Base-by-base conservation (phyloP, 2,113 vertebrate species). In the Aptenodytes forsteri region DNA sequence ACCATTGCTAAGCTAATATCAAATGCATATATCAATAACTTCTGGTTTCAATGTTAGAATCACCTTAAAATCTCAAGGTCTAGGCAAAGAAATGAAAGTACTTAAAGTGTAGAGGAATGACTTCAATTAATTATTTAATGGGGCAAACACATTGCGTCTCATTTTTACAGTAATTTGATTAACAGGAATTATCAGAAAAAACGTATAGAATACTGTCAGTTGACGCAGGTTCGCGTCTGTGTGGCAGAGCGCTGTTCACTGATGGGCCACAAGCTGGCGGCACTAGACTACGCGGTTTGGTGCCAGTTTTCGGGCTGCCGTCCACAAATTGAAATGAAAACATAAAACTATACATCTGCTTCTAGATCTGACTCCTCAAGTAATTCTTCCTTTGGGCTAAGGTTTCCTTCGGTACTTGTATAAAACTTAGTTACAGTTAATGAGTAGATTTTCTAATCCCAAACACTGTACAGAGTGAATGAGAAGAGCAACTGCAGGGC, bases 211-310 rank as follows among this genome's bases (percentile, higher is more conserved):
- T 11, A 17, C 9, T 8, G 40, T 19, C 81, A 27, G 23, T 20
- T n/a, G 47, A 6, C 8, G 18, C 8, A 21, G 26, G 52, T 23
- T 36, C 2, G 4, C 22, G 9, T 4, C 13, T 3, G 1, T 15
- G 54, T 52, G 56, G 26, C 16, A 26, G 12, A n/a, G 58, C 7
- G 13, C 29, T 26, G 61, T 50, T 77, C 22, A 1, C 4, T 3
- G 42, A 26, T 8, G 7, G 38, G 46, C 62, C 69, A 59, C 75
- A 59, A 71, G 85, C 80, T 5, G 50, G 56, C 4, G 23, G 70
- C 80, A 80, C 55, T 2, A 9, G 56, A 36, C 32, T 58, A 21
- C 1, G 6, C 2, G 3, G n/a, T 44, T 42, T 36, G 29, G 36
- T 70, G 36, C 21, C 29, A 42, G 32, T n/a, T 58, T 82, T 56